A percentile compares a stretch with the other conserved stretches of the same genome.
Evolutionary conservation across 2,797 vertebrate species (phyloP).

Genomic region (Merluccius polli): DNA sequence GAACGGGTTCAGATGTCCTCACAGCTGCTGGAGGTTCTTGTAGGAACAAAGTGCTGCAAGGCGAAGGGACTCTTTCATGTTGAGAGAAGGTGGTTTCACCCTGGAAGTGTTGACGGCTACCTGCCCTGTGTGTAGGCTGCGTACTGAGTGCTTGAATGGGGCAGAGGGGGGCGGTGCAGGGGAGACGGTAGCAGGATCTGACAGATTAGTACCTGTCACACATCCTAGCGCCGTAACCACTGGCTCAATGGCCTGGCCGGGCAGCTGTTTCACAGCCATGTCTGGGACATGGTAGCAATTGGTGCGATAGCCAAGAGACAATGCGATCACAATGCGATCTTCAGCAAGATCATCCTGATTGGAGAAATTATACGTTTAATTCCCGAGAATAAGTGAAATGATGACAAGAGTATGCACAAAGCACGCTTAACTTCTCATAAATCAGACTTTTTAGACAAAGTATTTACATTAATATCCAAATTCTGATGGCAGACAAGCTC

Average conservation of each 20-base stretch:
- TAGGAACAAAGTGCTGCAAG: conserved; percentile 16
- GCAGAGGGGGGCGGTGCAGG: conserved; percentile 17
- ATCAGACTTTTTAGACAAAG: no score
- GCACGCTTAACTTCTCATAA: no score
- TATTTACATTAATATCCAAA: no score
- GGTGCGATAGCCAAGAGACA: conserved; percentile 8
- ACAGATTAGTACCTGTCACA: conserved; percentile 19
- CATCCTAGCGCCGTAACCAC: conserved; percentile 6
- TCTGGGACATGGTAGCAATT: conserved; percentile 3
- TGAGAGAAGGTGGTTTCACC: conserved; percentile 20
- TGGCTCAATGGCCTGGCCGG: not conserved
- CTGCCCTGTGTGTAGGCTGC: conserved; percentile 24
- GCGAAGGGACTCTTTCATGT: conserved; percentile 34
- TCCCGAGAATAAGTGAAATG: not conserved
- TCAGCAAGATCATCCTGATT: not conserved
- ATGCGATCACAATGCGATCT: not conserved
- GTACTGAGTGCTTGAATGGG: conserved; percentile 12
- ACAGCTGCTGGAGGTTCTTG: conserved; percentile 33
- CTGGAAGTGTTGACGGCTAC: conserved; percentile 31
- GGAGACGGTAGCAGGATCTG: conserved; percentile 24
- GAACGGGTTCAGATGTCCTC: not conserved
- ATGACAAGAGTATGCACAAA: not conserved
- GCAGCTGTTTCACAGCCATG: not conserved
- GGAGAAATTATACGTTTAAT: not conserved
- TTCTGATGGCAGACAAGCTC: no score